Evolutionary conservation across 2,888 invertebrate species (phyloP), one percentile per base, ranked within the genome.

Genomic region (Pherbina coryleti): DNA sequence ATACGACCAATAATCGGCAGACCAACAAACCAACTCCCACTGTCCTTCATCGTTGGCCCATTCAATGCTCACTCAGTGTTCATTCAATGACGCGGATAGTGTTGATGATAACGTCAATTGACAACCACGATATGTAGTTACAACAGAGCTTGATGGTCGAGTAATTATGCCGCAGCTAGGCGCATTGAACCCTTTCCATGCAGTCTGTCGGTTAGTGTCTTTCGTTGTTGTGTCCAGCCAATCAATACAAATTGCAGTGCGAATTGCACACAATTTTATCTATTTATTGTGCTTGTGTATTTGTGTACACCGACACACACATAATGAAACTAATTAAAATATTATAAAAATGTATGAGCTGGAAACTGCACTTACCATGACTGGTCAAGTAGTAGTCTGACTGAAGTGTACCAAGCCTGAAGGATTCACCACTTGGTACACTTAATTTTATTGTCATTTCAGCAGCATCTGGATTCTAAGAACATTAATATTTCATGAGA

Each of bases 401-500:
- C 44, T 44, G 11, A n/a, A n/a, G n/a, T n/a, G n/a, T n/a, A n/a
- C n/a, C n/a, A n/a, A n/a, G n/a, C n/a, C n/a, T n/a, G n/a, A 44
- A 44, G 44, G 44, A 44, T 44, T 44, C 14, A 37, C 22, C n/a
- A 44, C n/a, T 22, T 49, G 8, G 37, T 9, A 67, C n/a, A 19
- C 49, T 19, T 44, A 11, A 44, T 44, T 44, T 44, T 55, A 22
- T 60, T 14, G 60, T 28, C 25, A 22, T 37, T 60, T 4, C 62
- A 57, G 19, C 60, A 76, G 25, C 76, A 70, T 14, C 72, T 80
- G 81, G 81, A 79, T 78, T 80, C 78, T 79, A 75, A 79, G 75
- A 19, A 70, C 80, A 84, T 85, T 85, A 84, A 85, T 85, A 85
- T 84, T 85, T 84, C 83, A 85, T 85, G 84, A 84, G 81, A 82